These are phyloP conservation scores for Galendromus occidentalis DNA, from an alignment of 1,140 invertebrate species.

Conservation along the genomic window DNA sequence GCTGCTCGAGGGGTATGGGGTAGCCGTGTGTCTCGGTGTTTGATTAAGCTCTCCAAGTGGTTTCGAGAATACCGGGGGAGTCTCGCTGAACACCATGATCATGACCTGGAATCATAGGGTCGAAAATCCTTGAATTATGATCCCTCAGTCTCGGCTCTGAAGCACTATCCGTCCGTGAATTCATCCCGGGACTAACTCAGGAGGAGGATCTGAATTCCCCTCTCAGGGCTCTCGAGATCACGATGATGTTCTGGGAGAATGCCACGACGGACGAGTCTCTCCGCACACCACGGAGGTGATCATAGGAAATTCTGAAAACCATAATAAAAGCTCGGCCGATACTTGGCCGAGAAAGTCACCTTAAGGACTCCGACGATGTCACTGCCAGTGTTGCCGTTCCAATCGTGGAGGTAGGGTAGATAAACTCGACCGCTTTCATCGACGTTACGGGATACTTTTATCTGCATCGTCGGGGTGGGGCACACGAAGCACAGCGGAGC, in stretches of 20 bases:
- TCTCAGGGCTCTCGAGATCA: no score
- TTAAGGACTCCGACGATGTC: not conserved
- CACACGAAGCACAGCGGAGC: slow-evolving; percentile 94
- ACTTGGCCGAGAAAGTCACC: not conserved
- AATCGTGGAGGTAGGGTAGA: slow-evolving; percentile 87
- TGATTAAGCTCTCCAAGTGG: slow-evolving; percentile 26
- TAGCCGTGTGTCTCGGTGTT: slow-evolving; percentile 38
- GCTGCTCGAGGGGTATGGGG: slow-evolving; percentile 45
- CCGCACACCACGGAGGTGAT: no score
- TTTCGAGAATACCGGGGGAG: slow-evolving; percentile 66
- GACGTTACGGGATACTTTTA: slow-evolving; percentile 81
- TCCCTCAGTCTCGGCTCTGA: no score
- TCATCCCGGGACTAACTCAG: no score
- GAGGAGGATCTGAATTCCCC: no score
- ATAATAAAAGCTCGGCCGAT: no score
- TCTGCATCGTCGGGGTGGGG: slow-evolving; percentile 83
- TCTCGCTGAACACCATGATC: slow-evolving; percentile 77
- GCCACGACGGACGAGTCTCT: no score
- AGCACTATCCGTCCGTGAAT: no score
- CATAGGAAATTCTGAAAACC: no score
- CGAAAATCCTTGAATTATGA: not conserved
- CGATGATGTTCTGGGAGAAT: no score
- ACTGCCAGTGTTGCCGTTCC: slow-evolving; percentile 41
- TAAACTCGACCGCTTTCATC: slow-evolving; percentile 90
- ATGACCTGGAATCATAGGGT: slow-evolving; percentile 43